Conservation (phyloP, 2,797 vertebrate species). For the Alca torda region DNA sequence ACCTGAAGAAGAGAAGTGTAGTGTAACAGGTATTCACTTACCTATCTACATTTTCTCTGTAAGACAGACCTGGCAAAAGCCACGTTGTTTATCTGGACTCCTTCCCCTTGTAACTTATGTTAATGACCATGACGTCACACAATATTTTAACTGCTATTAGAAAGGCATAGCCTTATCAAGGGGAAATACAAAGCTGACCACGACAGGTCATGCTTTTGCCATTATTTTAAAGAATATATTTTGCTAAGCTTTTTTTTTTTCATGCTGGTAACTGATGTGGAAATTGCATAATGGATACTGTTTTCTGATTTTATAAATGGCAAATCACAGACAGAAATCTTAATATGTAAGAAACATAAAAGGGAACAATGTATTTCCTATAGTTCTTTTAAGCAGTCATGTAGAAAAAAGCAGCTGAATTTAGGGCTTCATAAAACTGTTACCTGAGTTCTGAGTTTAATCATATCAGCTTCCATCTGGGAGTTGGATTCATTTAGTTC, state of each 20-base stretch:
- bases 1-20: neutral
- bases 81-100: neutral
- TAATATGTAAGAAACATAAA: neutral
- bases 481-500: slow-evolving; percentile 97
- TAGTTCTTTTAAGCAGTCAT: neutral
- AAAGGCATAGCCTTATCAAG: neutral
- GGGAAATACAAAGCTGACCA: neutral
- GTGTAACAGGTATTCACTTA: neutral
- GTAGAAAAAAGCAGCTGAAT: slow-evolving; percentile 32
- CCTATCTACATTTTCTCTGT: neutral
- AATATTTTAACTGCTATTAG: neutral
- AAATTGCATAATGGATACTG: neutral
- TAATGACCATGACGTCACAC: neutral
- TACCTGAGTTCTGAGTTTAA: slow-evolving; percentile 98
- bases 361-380: neutral
- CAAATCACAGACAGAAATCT: neutral
- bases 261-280: neutral
- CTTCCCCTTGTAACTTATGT: neutral
- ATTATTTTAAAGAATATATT: neutral
- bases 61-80: neutral
- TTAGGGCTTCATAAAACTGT: slow-evolving; percentile 74
- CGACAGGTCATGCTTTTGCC: neutral
- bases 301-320: neutral
- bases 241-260: neutral
- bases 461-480: slow-evolving; percentile 98